These are phyloP conservation scores for Arrhamphus sclerolepis DNA, from an alignment of 2,797 vertebrate species.

Conservation along the genomic window DNA sequence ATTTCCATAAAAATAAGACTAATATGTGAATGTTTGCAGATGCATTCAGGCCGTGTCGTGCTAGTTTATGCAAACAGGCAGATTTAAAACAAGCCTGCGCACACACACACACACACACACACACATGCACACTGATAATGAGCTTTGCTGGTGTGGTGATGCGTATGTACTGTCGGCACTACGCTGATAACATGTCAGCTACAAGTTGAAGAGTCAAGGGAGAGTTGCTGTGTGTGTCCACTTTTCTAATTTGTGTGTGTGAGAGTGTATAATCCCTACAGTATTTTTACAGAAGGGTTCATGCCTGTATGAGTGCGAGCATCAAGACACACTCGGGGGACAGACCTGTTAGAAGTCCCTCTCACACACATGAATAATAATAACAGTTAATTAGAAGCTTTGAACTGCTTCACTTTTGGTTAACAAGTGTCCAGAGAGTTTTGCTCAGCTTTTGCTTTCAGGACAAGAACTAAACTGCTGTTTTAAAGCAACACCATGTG, in stretches of 20 bases:
- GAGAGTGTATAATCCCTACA: neutral
- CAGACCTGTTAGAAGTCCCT: conserved; percentile 41
- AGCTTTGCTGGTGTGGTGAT: conserved; percentile 55
- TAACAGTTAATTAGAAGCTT: conserved; percentile 23
- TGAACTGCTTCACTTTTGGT: conserved; percentile 3
- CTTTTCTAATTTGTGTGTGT: conserved; percentile 10
- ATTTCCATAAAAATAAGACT: too few species aligned
- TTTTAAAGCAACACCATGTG: too few species aligned
- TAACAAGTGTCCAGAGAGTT: conserved; percentile 14
- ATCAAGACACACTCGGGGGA: conserved; percentile 46
- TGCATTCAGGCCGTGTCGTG: too few species aligned
- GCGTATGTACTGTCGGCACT: conserved; percentile 41
- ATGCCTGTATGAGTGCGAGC: conserved; percentile 12
- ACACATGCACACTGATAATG: conserved; percentile 45
- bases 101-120: conserved; percentile 8
- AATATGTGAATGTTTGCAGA: too few species aligned
- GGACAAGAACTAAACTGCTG: too few species aligned
- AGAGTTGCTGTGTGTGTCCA: conserved; percentile 47
- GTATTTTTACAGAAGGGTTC: too few species aligned
- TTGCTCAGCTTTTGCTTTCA: neutral
- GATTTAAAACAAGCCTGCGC: neutral
- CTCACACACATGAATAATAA: conserved; percentile 26
- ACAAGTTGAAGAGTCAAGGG: conserved; percentile 49
- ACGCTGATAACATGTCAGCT: conserved; percentile 56
- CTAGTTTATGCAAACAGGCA: neutral